phyloP scores from a whole-genome alignment of 2,888 invertebrate species.

The Diarsia dahlii region DNA sequence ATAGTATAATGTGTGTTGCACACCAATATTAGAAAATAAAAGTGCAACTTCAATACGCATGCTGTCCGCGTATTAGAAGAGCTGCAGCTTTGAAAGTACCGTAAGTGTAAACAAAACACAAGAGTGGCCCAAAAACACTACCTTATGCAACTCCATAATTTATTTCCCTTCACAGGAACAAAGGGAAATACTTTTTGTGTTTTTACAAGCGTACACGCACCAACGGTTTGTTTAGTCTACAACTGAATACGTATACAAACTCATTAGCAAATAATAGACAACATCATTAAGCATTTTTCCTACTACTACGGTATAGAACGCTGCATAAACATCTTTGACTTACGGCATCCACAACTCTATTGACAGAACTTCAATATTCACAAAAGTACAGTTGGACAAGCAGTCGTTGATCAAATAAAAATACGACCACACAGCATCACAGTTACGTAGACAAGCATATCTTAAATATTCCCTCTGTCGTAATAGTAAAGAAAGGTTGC shows the following conservation, averaged over 20 bases:
- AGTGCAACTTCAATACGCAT: constrained; percentile 24
- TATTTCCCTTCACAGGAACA: constrained; percentile 3
- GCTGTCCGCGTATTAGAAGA: neutral
- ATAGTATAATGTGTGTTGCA: neutral
- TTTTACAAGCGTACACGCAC: neutral
- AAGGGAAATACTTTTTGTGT: neutral
- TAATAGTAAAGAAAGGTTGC: constrained; percentile 59
- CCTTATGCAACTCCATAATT: constrained; percentile 31
- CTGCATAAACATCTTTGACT: constrained; percentile 23
- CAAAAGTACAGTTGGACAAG: constrained; percentile 69
- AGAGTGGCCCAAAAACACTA: constrained; percentile 24
- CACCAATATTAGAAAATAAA: neutral
- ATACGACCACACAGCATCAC: constrained; percentile 60
- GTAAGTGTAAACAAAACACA: constrained; percentile 13
- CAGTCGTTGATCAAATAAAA: constrained; percentile 63
- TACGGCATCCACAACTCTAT: constrained; percentile 39
- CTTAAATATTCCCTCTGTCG: constrained; percentile 51
- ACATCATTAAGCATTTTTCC: constrained; percentile 26
- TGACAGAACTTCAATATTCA: constrained; percentile 63
- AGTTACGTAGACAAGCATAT: constrained; percentile 53
- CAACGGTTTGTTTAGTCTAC: constrained; percentile 9
- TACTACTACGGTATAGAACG: constrained; percentile 19
- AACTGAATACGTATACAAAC: constrained; percentile 1
- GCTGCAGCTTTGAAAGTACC: constrained; percentile 26
- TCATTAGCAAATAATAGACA: constrained; percentile 32